phyloP scores from a whole-genome alignment of 2,113 vertebrate genomes.

The Sebastes fasciatus region DNA sequence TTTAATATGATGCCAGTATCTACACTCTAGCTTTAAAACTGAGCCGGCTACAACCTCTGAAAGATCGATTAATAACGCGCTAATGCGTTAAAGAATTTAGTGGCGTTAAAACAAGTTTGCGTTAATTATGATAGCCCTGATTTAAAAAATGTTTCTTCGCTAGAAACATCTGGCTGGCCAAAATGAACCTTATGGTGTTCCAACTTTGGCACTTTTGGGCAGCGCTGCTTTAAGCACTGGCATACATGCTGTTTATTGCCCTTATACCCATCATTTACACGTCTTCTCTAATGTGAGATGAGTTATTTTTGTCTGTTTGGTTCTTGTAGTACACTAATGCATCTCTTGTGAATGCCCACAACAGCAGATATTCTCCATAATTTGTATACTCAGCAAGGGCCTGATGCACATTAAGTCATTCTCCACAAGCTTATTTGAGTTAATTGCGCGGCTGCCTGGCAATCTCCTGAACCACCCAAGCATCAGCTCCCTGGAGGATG shows the following conservation, averaged over 20 bases:
- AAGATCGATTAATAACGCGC: too few species aligned
- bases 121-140: too few species aligned
- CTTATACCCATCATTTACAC: background rate
- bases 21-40: too few species aligned
- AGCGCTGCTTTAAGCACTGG: background rate
- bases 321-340: background rate
- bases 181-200: too few species aligned
- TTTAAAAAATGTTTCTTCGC: too few species aligned
- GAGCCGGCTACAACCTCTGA: too few species aligned
- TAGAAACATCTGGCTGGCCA: too few species aligned
- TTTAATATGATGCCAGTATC: too few species aligned
- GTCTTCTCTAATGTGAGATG: background rate
- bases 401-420: conserved; percentile 69
- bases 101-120: too few species aligned
- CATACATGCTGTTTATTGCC: background rate
- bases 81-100: too few species aligned
- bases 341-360: conserved; percentile 16
- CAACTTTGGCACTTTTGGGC: too few species aligned
- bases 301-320: background rate
- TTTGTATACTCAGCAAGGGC: conserved; percentile 46
- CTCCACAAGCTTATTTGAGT: conserved; percentile 71
- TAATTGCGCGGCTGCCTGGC: conserved; percentile 70
- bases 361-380: conserved; percentile 36
- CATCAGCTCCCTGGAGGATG: conserved; percentile 66
- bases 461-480: conserved; percentile 78